Percentiles rank a stretch among this genome's conserved stretches.
Conservation (phyloP, 1,140 invertebrate species). For the Steinernema khuongi region DNA sequence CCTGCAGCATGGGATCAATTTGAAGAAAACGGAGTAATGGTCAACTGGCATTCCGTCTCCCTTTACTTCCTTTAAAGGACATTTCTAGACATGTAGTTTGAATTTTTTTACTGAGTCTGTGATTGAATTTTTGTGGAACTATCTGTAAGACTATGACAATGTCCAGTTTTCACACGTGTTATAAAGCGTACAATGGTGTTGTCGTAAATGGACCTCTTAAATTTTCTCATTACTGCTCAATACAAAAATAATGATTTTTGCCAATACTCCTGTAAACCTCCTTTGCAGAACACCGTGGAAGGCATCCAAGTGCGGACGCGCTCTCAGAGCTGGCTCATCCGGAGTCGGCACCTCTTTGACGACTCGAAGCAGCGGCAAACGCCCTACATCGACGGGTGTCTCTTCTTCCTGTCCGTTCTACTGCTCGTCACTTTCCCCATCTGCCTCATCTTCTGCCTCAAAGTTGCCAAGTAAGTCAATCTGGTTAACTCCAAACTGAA, state of each 20-base stretch:
- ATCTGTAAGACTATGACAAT: too few relatives aligned
- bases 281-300: conserved; percentile 55
- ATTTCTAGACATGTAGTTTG: too few relatives aligned
- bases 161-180: too few relatives aligned
- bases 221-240: background rate
- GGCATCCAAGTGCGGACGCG: conserved; percentile 58
- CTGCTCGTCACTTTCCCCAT: conserved; percentile 49
- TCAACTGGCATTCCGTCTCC: too few relatives aligned
- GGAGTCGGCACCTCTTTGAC: conserved; percentile 54
- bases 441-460: conserved; percentile 52
- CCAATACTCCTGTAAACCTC: background rate
- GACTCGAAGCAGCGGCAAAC: conserved; percentile 50
- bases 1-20: too few relatives aligned
- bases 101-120: too few relatives aligned
- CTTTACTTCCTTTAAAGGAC: too few relatives aligned
- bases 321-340: conserved; percentile 57
- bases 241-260: background rate
- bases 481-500: background rate
- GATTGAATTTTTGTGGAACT: too few relatives aligned
- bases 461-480: conserved; percentile 53
- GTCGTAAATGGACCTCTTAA: too few relatives aligned
- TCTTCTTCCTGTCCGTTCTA: conserved; percentile 47
- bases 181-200: too few relatives aligned
- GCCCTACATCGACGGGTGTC: conserved; percentile 45
- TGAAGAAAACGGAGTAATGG: too few relatives aligned